These are phyloP conservation scores for Diadumene lineata DNA, from an alignment of 92 coral and sea anemone genomes.

Conservation along the genomic window DNA sequence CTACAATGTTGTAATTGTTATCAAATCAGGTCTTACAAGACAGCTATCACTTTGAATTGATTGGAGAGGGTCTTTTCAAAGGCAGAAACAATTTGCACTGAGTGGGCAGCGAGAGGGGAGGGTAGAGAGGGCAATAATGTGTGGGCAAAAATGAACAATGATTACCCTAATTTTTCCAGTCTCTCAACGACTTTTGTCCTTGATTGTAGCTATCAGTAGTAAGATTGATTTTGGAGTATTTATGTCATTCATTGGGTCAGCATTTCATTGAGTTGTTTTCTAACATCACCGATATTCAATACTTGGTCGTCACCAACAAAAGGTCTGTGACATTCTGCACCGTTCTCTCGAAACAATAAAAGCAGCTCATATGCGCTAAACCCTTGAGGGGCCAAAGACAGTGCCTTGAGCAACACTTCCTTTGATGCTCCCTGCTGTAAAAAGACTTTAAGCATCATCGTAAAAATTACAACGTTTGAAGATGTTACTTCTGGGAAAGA, in stretches of 20 bases:
- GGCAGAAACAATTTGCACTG: too few relatives aligned
- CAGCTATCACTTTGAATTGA: too few relatives aligned
- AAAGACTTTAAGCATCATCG: slow-evolving; percentile 68
- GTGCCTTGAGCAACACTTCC: slow-evolving; percentile 57
- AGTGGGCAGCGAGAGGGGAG: too few relatives aligned
- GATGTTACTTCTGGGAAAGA: slow-evolving; percentile 44
- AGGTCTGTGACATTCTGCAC: slow-evolving; percentile 43
- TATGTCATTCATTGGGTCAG: slow-evolving; percentile 2
- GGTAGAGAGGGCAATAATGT: too few relatives aligned
- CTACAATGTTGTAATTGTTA: too few relatives aligned
- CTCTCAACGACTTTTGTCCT: too few relatives aligned
- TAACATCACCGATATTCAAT: slow-evolving; percentile 58
- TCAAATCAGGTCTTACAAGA: too few relatives aligned
- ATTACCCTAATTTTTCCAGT: too few relatives aligned
- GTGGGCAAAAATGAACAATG: too few relatives aligned
- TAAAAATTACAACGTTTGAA: slow-evolving; percentile 40
- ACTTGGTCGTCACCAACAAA: slow-evolving; percentile 37
- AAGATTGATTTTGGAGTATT: too few relatives aligned
- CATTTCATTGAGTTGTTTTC: slow-evolving; percentile 51
- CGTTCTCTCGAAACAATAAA: slow-evolving; percentile 46
- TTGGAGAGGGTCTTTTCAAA: too few relatives aligned
- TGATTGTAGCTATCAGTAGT: too few relatives aligned
- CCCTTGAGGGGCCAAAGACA: slow-evolving; percentile 55
- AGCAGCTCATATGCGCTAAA: slow-evolving; percentile 63
- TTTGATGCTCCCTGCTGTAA: slow-evolving; percentile 55